Evolutionary conservation across 2,113 vertebrate species (phyloP), one percentile per base, ranked within the genome.

Genomic region (Cheirogaleus medius): DNA sequence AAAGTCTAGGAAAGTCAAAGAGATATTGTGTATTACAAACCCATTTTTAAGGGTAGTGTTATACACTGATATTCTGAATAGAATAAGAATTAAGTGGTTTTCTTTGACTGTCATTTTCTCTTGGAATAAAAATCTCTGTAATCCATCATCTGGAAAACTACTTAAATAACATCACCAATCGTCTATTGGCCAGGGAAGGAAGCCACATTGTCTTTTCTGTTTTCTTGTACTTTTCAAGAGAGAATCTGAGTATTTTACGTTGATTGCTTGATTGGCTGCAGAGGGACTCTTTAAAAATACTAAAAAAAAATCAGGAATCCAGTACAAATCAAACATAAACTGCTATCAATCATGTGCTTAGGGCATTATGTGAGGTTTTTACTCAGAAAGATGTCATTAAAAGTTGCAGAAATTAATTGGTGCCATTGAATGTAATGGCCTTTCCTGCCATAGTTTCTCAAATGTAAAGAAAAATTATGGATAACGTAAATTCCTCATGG

Each of bases 181-280:
- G 74, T 98, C 98, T 98, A 96, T 98, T 98, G 98, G 97, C 96
- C 66, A 81, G 91, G 29, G 56, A 98, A 98, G 97, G 95, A 97
- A 98, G 94, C 97, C 95, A 86, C 97, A 97, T 97, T 98, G 98
- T 99, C 98, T 98, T 98, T 98, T 98, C 96, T 98, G 96, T 98
- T 98, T 99, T 98, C 98, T 98, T 98, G 81, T 98, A 98, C 94
- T 99, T 99, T 98, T 98, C 98, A 98, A 94, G 96, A 98, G 94
- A 98, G 98, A 97, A 98, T 98, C 98, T 98, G 98, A 99, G 99
- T 98, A 99, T 99, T 99, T 99, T 99, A 98, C 98, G 98, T 99
- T 99, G 99, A 99, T 99, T 98, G 98, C 97, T 99, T 99, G 99
- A 99, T 99, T 99, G 99, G 99, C 98, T 99, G 99, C 99, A 98